phyloP scores from a whole-genome alignment of 2,797 vertebrate genomes.

The Gymnothorax reevesii region DNA sequence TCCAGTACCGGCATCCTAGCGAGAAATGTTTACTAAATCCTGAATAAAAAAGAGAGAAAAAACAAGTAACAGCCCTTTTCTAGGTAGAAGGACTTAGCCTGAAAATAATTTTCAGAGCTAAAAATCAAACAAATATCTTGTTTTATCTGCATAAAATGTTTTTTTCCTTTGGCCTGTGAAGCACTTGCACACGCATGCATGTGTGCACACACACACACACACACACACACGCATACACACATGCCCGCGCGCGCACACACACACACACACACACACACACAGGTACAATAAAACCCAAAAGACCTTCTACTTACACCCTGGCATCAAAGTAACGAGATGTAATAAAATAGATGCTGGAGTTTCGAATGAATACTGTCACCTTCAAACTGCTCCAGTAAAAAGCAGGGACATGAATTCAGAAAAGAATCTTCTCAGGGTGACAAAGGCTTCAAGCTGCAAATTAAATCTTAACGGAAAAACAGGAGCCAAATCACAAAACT shows the following conservation, averaged over 20 bases:
- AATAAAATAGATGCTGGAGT: slow-evolving; percentile 1
- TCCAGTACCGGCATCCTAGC: neutral
- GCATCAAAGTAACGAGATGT: neutral
- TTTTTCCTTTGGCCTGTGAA: neutral
- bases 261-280: slow-evolving; percentile 24
- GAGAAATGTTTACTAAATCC: neutral
- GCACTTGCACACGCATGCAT: neutral
- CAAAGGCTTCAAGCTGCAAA: neutral
- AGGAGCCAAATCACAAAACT: neutral
- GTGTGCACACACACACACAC: neutral
- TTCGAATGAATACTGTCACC: slow-evolving; percentile 3
- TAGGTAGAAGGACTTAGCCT: too few species aligned
- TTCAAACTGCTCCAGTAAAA: neutral
- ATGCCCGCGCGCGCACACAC: slow-evolving; percentile 13
- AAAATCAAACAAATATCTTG: neutral
- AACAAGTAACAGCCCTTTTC: too few species aligned
- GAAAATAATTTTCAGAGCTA: neutral
- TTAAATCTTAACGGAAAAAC: neutral
- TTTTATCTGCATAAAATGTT: neutral
- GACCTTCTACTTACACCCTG: slow-evolving; percentile 4
- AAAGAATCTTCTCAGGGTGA: neutral
- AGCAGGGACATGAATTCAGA: neutral
- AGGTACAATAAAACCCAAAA: slow-evolving; percentile 21
- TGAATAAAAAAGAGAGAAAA: too few species aligned
- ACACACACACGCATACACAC: slow-evolving; percentile 7